Evolutionary conservation across 2,797 vertebrate genomes (phyloP), one percentile per base, ranked within the genome.

Genomic region (Notoglanidium macrostoma): DNA sequence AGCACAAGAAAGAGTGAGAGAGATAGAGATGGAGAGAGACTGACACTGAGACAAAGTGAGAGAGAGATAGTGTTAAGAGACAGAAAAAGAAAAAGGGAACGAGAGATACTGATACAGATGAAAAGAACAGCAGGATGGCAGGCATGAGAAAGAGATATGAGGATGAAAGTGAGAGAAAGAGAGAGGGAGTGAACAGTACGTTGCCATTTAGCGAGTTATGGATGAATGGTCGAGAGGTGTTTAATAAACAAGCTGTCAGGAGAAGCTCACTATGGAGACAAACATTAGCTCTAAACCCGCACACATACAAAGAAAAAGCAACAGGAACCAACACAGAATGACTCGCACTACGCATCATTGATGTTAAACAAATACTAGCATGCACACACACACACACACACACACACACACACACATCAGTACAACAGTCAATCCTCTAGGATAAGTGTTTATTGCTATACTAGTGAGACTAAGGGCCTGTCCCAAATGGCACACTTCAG

Each of bases 231-330:
- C 44, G 80, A 84, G 59, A 88, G 67, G 84, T 91, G 87, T 93
- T 93, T 87, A 89, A 90, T 92, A 94, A 94, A 94, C 92, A 92
- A 84, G 15, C 89, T 76, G 74, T 91, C 86, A 0, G 79, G 79
- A 85, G 70, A 65, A 89, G 86, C 83, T 91, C 78, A 70, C 70
- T 65, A 84, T 63, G 23, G 85, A 89, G 85, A 90, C 86, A 91
- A 93, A 92, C 86, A 90, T 29, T 81, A 61, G 57, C 77, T 78
- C 84, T 54, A 78, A 29, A 65, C 7, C 65, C 88, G 68, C 77
- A 83, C 68, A 89, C 40, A 85, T 72, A 85, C 72, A 90, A 81
- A 89, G 44, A 74, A 40, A 46, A 70, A 70, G 51, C 35, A 57
- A 86, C 12, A 46, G 26, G 26, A 72, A 68, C 11, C 35, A 80